Percentiles rank a stretch among this genome's conserved stretches.
phyloP scores from a whole-genome alignment of 2,888 invertebrate genomes.

The Seira sanloemensis region DNA sequence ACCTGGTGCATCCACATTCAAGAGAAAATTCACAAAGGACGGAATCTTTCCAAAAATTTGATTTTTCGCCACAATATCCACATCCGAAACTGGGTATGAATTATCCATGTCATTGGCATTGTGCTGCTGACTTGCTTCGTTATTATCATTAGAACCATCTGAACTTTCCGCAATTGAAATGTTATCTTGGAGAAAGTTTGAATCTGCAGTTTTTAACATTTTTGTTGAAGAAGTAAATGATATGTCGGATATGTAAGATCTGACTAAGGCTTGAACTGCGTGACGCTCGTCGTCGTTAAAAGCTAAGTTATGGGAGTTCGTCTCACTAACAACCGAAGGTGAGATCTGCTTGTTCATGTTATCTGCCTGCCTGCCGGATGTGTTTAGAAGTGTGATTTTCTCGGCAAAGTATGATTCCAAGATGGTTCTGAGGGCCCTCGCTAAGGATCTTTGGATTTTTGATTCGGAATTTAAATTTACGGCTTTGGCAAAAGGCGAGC shows the following conservation, averaged over 20 bases:
- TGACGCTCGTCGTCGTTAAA: conserved; percentile 67
- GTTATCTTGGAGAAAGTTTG: conserved; percentile 6
- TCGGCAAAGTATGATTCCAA: conserved; percentile 66
- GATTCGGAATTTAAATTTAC: conserved; percentile 71
- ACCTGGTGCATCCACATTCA: conserved; percentile 52
- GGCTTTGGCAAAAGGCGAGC: conserved; percentile 71
- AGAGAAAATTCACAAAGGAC: conserved; percentile 64
- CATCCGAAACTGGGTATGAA: too few species aligned
- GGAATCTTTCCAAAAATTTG: conserved; percentile 68
- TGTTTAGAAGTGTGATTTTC: too few species aligned
- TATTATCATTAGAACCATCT: too few species aligned
- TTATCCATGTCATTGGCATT: too few species aligned
- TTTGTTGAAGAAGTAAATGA: conserved; percentile 49
- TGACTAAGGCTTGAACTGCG: conserved; percentile 74
- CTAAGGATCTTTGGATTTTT: conserved; percentile 67
- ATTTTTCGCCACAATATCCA: not conserved
- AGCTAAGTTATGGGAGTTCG: not conserved
- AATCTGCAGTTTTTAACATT: conserved; percentile 26
- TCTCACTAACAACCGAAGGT: not conserved
- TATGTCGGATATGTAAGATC: conserved; percentile 74
- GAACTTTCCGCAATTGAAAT: not conserved
- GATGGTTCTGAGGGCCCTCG: conserved; percentile 63
- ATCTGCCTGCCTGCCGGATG: too few species aligned
- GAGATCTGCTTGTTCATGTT: not conserved
- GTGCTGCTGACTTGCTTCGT: too few species aligned